Percentiles rank a stretch among this genome's conserved stretches.
Conservation (phyloP, 2,888 invertebrate species). For the Geotrupes spiniger region DNA sequence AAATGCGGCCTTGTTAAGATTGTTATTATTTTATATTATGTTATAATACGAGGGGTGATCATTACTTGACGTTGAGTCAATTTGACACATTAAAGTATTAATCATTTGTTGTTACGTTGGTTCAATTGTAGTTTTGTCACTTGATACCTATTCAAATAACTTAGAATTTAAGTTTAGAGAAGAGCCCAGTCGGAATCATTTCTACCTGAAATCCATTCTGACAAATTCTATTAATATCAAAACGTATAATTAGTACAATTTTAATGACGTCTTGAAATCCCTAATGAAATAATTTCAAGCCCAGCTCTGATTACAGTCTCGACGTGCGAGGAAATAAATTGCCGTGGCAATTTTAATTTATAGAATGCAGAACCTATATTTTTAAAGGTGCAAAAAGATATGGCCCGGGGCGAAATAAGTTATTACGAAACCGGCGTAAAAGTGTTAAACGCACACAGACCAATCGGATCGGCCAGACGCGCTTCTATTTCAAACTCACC, state of each 20-base stretch:
- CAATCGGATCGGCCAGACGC: not conserved
- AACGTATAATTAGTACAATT: not conserved
- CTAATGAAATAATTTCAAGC: not conserved
- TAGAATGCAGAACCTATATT: slow-evolving; percentile 11
- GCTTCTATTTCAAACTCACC: slow-evolving; percentile 6
- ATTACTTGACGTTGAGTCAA: too few relatives aligned
- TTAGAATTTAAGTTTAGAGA: too few relatives aligned
- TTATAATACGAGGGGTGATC: too few relatives aligned
- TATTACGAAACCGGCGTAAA: slow-evolving; percentile 8
- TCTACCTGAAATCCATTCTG: too few relatives aligned
- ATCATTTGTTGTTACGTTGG: too few relatives aligned
- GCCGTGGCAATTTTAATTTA: not conserved
- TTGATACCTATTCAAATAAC: too few relatives aligned
- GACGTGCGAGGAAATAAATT: not conserved
- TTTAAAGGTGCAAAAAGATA: slow-evolving; percentile 18
- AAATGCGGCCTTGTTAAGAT: too few relatives aligned
- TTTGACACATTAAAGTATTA: too few relatives aligned
- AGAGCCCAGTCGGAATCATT: too few relatives aligned
- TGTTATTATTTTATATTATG: too few relatives aligned
- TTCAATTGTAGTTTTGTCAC: too few relatives aligned
- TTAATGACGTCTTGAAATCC: not conserved
- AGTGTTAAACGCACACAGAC: slow-evolving; percentile 1
- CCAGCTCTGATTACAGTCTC: not conserved
- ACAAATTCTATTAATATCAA: too few relatives aligned
- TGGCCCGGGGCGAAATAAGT: slow-evolving; percentile 12